Evolutionary conservation across 2,113 vertebrate species (phyloP), one percentile per base, ranked within the genome.

Genomic region (Rhinolophus ferrumequinum): DNA sequence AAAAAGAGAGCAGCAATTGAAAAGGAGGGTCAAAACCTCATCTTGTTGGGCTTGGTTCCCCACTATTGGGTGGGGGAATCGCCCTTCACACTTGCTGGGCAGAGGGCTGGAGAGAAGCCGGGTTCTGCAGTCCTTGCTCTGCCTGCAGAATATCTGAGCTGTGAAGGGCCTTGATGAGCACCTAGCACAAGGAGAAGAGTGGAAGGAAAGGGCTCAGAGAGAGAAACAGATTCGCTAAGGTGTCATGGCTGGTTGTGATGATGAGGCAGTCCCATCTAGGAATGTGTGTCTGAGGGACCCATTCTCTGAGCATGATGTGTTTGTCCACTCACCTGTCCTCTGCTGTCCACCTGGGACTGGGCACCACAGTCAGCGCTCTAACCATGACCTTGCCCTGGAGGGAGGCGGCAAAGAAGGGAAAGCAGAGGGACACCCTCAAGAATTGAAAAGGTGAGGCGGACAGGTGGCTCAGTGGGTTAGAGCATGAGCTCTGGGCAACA

Each of bases 1-100:
- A 73, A 85, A 69, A 70, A 79, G 47, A 83, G 70, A 41, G 66
- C 35, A 19, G 64, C 64, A 35, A 24, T 73, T 93, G 94, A 79
- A 95, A 94, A 88, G 58, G 56, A 93, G 83, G 86, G 77, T 96
- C 28, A 83, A 86, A 77, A 67, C 52, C 44, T 88, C 60, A 24
- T 82, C 62, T 90, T 91, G 72, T 41, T 22, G 82, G 73, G 47
- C 67, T 86, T 52, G 41, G 60, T 67, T 95, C 9, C 54, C 35
- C 28, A 15, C 56, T 72, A 64, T 41, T 38, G 66, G 38, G 21
- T 86, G 54, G 19, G 81, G 94, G 58, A 84, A 56, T 44, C 62
- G 56, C 47, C 24, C 35, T 75, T 94, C 6, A 12, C 1, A 16
- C 5, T 77, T 67, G 67, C 62, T 21, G 35, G 38, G 26, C 84